Evolutionary conservation across 2,797 vertebrate species (phyloP), one percentile per base, ranked within the genome.

Genomic region (Galagoides demidoff): DNA sequence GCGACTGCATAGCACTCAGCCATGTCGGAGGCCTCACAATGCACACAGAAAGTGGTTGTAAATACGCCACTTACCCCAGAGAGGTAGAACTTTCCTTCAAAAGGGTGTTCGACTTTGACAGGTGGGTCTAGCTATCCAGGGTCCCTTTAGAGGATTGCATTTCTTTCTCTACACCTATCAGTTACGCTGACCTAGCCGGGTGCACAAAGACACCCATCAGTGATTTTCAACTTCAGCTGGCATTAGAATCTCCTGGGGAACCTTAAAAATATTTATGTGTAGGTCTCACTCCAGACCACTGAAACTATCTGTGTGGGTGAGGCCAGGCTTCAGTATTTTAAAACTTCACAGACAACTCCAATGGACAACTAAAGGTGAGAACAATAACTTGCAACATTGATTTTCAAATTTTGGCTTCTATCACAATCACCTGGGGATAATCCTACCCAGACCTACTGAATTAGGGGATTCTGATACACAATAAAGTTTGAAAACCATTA

Each of bases 101-200:
- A 90, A 73, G 74, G 71, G 49, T 86, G 14, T 84, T 95, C 92
- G 90, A 43, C 83, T 95, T 92, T 95, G 74, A 93, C 39, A 76
- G 89, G 77, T 85, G 7, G 57, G 68, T 52, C 37, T 57, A 87
- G 61, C 43, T 59, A 29, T 90, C 70, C 76, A 73, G 70, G 25
- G 5, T 25, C 49, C 27, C 81, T 22, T 45, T 55, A 43, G 34
- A 91, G 45, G 45, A 85, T 49, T 85, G 12, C 31, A 39, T 70
- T 89, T 92, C 85, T 87, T 82, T 5, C 4, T 85, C 70, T 3
- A 14, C 20, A 85, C 19, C 77, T 85, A 37, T 64, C 66, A 84
- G 71, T 96, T 45, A 90, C 86, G n/a, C 25, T 45, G 66, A 74
- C 59, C 19, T 61, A 16, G 2, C 27, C 55, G 19, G 79, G 70